Base-by-base conservation (phyloP, 2,797 vertebrate species). In the Sebastes variabilis region DNA sequence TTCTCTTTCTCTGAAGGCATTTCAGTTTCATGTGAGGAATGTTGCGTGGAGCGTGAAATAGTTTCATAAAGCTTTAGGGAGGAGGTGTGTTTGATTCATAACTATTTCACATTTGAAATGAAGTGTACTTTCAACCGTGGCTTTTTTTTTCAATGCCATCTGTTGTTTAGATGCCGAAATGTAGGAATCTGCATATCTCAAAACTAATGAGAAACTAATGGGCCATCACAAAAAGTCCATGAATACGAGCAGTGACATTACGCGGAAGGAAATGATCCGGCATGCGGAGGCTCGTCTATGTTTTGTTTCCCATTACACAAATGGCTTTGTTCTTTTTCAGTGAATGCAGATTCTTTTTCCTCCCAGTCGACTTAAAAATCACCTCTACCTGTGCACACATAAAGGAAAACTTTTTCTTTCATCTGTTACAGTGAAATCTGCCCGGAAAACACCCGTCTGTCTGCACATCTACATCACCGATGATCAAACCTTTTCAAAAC, bases 201-300 rank as follows among this genome's bases (percentile, higher is more conserved):
- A 65, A 93, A 82, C 89, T 93, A 93, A 94, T 93, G 90, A 91
- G 88, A 94, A 93, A 89, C 83, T 90, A 93, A 93, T 94, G 94
- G 79, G 38, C 85, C 89, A 30, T 89, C 72, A n/a, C 87, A 60
- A 84, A 85, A 92, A 81, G 86, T 65, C 87, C 80, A 79, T 78
- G 82, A 90, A 87, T 76, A 56, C 56, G 73, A 85, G 88, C 86
- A 67, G 82, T 82, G 89, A 85, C 88, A 91, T 93, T 92, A 90
- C 6, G 58, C n/a, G 70, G 64, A 84, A 73, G 82, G 80, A 90
- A 93, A 93, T 84, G 87, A 90, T 87, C 78, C 77, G 5, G 66
- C 66, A 52, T 66, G n/a, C 46, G 46, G 67, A 25, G 80, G 82
- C 77, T 69, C 61, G 34, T 74, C 70, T 30, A 22, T 89, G 84